Conservation (phyloP, 2,113 vertebrate species). For the Carassius carassius region DNA sequence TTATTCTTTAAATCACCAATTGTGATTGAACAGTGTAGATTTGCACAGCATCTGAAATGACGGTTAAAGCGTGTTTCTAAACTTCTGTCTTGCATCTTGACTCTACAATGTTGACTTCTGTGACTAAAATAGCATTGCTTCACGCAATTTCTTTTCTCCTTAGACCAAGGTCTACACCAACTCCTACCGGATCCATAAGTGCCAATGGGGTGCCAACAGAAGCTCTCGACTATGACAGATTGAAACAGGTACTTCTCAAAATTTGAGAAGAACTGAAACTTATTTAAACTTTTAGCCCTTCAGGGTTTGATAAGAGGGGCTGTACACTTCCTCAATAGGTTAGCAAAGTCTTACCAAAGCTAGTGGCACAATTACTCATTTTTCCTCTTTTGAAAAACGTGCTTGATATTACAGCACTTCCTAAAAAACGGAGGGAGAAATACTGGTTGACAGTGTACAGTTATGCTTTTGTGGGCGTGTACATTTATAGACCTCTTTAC, state of each 20-base stretch:
- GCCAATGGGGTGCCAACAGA: conserved; percentile 96
- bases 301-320: conserved; percentile 22
- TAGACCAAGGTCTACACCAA: conserved; percentile 94
- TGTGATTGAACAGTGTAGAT: background rate
- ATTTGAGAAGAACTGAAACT: conserved; percentile 5
- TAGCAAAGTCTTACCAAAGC: background rate
- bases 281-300: conserved; percentile 16
- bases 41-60: background rate
- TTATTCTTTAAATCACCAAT: background rate
- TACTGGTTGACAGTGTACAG: conserved; percentile 10
- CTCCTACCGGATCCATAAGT: conserved; percentile 86
- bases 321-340: background rate
- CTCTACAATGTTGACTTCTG: background rate
- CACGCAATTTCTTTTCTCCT: conserved; percentile 22
- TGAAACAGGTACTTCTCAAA: conserved; percentile 88
- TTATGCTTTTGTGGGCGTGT: conserved; percentile 47
- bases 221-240: conserved; percentile 91
- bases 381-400: background rate
- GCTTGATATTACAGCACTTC: background rate
- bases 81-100: conserved; percentile 23
- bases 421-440: background rate
- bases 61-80: background rate
- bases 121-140: background rate
- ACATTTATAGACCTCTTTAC: conserved; percentile 24
- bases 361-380: background rate